Conservation (phyloP, 2,888 invertebrate genomes). For the Parnassius mnemosyne region DNA sequence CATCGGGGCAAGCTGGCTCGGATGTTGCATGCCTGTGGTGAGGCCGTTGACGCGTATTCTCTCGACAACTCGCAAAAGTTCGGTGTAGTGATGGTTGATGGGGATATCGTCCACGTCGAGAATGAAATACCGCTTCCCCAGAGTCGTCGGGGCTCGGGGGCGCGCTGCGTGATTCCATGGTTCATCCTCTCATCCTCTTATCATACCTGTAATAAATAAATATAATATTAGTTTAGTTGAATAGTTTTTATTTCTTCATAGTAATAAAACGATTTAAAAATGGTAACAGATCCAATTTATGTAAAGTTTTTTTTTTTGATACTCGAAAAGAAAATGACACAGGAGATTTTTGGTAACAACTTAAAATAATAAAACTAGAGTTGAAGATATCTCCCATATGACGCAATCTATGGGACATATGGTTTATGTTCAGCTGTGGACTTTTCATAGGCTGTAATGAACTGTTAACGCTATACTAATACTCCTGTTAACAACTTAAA, state of each 20-base stretch:
- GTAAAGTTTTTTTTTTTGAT: not conserved
- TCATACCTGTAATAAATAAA: conserved; percentile 44
- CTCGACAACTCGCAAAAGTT: conserved; percentile 72
- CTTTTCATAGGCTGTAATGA: no score
- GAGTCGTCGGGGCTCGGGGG: conserved; percentile 80
- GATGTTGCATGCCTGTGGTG: conserved; percentile 71
- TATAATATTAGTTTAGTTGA: not conserved
- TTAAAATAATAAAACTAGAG: not conserved
- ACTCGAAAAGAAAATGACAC: not conserved
- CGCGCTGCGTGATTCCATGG: conserved; percentile 80
- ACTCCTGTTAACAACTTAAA: no score
- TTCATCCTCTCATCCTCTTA: conserved; percentile 74
- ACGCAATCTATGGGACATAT: no score
- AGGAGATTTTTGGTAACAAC: not conserved
- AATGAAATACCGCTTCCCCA: conserved; percentile 85
- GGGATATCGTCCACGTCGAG: conserved; percentile 86
- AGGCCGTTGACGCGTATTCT: conserved; percentile 61
- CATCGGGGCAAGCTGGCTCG: conserved; percentile 72
- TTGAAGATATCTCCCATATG: not conserved
- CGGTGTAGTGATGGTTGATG: conserved; percentile 76
- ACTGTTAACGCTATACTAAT: no score
- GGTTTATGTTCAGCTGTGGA: no score
- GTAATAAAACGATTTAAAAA: not conserved
- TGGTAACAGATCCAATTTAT: not conserved
- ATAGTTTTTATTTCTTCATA: not conserved